Base-by-base conservation (phyloP, 2,113 vertebrate genomes). In the Cettia cetti region DNA sequence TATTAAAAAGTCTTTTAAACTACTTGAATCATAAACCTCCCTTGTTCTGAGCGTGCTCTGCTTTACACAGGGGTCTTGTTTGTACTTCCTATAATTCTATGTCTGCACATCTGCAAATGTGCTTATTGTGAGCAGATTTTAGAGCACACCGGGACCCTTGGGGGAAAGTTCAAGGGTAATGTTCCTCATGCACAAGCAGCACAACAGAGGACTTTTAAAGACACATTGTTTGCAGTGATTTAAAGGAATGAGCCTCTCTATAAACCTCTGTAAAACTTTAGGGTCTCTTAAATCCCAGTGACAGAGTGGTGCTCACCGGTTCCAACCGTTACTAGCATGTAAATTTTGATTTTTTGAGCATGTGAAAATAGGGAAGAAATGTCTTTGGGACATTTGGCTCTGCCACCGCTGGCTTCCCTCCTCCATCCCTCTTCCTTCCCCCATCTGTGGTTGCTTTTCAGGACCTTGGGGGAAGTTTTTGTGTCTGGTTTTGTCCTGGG, bases 21-120 rank as follows among this genome's bases (percentile, higher is more conserved):
- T 35, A 24, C 60, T 83, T 39, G 75, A 71, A 59, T 56, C 86
- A 50, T 10, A 52, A 92, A 33, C 24, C 52, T 57, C 39, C 37
- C 56, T 7, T 33, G 54, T 42, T 89, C 50, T 70, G 63, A 59
- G 75, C 39, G 57, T 65, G 54, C 74, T 79, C 1, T 44, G 45
- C 54, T 59, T 77, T 81, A 39, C 60, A 78, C 60, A 60, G 21
- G 24, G 42, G 47, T 78, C 64, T 54, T 83, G 53, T 78, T 59
- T 54, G 47, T 44, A 42, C 39, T 89, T 92, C 68, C 77, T 78
- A 13, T 78, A 20, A 81, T 89, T 90, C 47, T 35, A 3, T 9
- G 15, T 15, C 33, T 81, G 56, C 68, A 70, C 92, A 94, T 74
- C 82, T 93, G 86, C 82, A 86, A 19, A 70, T 9, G 49, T 60